Evolutionary conservation across 2,888 invertebrate genomes (phyloP).

Genomic region (Anagyrus pseudococci): DNA sequence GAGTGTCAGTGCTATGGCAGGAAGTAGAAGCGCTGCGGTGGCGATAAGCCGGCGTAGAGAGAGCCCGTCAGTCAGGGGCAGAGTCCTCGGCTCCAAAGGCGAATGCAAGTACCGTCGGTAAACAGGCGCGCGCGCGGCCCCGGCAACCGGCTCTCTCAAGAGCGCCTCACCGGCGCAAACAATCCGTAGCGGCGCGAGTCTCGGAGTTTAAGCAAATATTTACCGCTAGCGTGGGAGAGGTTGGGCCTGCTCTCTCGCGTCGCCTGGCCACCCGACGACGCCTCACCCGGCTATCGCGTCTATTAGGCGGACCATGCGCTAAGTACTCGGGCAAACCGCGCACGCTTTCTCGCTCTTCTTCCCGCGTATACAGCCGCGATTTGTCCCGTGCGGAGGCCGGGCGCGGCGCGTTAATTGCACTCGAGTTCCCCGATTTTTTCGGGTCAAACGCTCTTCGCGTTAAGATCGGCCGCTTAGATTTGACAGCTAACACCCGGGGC

Average conservation of each 20-base stretch:
- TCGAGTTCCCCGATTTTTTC: slow-evolving; percentile 3
- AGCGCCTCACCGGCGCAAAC: no score
- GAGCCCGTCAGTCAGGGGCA: no score
- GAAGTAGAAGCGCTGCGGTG: no score
- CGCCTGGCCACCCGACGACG: no score
- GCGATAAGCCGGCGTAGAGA: no score
- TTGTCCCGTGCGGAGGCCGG: background rate
- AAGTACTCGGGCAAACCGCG: slow-evolving; percentile 30
- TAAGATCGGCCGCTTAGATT: background rate
- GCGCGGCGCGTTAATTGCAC: slow-evolving; percentile 1
- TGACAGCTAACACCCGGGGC: slow-evolving; percentile 13
- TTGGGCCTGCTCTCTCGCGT: slow-evolving; percentile 17
- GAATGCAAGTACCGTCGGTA: no score
- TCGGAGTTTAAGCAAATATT: slow-evolving; percentile 36
- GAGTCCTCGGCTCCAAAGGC: no score
- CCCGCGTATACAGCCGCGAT: background rate
- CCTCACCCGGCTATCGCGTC: no score
- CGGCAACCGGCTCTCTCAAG: no score
- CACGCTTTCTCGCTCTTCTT: background rate
- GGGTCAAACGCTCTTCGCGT: background rate
- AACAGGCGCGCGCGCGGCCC: no score
- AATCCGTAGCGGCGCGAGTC: background rate
- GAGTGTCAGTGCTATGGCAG: no score
- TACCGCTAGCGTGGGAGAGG: slow-evolving; percentile 38
- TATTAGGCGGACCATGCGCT: no score